Base-by-base conservation (phyloP, 2,888 invertebrate genomes). In the Andrena marginata region DNA sequence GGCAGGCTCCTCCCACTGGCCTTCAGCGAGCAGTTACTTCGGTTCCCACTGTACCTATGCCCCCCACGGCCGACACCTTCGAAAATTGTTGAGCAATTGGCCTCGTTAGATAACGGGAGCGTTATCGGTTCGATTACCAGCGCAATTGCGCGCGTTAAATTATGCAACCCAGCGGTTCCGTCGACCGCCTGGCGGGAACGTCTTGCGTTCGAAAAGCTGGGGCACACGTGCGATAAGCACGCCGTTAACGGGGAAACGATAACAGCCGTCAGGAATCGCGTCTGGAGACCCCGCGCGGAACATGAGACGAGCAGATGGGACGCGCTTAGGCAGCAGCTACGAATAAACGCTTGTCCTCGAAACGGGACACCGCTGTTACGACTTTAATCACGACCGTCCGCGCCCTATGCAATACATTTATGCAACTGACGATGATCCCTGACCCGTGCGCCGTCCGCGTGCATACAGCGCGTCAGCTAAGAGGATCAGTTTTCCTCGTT, bases 381-480 rank as follows among this genome's bases (percentile, higher is more conserved):
- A 62, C n/a, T 68, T 51, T 80, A 83, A 87, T 86, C 79, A 59
- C 77, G 51, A 80, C 78, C 77, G 82, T 78, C 59, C 74, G 75
- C 35, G 16, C 70, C 65, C 73, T 54, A 49, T 65, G 62, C 31
- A 35, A 3, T 23, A 42, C 74, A 31, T 64, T 70, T 56, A 56
- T 75, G 81, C 77, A 73, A 87, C 60, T 67, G 54, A 20, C 64
- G 48, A 68, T 81, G 74, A 84, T 77, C 79, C 69, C 42, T 64
- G 78, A 85, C 79, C 87, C 64, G 33, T 31, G 42, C 20, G 29
- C 35, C n/a, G 56, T 56, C 42, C 59, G 33, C 68, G 33, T 26
- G 8, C 16, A 16, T 42, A 42, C 16, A 5, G 42, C 2, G 16
- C 64, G n/a, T 1, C 29, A n/a, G 59, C 69, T 64, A 68, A 73